Conservation (phyloP, 2,113 vertebrate genomes). For the Charadrius vociferus region DNA sequence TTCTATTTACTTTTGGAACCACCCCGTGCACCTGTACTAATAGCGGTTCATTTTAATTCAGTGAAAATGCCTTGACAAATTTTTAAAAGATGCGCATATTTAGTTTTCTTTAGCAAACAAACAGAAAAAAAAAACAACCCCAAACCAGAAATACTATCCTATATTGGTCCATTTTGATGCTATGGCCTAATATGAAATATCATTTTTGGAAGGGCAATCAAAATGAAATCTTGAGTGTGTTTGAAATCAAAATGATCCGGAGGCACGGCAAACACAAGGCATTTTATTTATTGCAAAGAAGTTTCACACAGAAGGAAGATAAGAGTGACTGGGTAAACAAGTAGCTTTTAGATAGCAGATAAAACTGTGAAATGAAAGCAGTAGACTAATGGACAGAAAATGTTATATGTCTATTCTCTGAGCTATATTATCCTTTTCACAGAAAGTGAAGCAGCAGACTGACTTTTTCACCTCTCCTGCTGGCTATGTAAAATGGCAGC, state of each 20-base stretch:
- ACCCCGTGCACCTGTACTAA: neutral
- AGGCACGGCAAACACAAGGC: neutral
- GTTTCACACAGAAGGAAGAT: slow-evolving; percentile 58
- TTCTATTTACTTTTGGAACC: neutral
- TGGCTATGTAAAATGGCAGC: neutral
- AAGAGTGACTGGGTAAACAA: slow-evolving; percentile 67
- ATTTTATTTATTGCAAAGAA: slow-evolving; percentile 60
- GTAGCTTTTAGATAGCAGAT: slow-evolving; percentile 61
- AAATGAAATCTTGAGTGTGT: slow-evolving; percentile 64
- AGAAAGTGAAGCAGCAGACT: neutral
- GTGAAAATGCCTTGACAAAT: slow-evolving; percentile 23
- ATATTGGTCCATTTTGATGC: neutral
- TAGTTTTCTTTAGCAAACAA: neutral
- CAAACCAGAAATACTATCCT: neutral
- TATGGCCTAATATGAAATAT: slow-evolving; percentile 46
- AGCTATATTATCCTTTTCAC: slow-evolving; percentile 49
- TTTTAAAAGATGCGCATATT: neutral
- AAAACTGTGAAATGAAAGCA: slow-evolving; percentile 62
- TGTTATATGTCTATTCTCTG: slow-evolving; percentile 12
- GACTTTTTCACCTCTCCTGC: slow-evolving; percentile 39
- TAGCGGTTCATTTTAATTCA: neutral
- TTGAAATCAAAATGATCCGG: slow-evolving; percentile 68
- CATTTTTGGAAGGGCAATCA: slow-evolving; percentile 56
- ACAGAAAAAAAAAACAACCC: neutral
- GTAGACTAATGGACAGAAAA: slow-evolving; percentile 38